Base-by-base conservation (phyloP, 2,113 vertebrate species). In the Hippoglossus stenolepis region DNA sequence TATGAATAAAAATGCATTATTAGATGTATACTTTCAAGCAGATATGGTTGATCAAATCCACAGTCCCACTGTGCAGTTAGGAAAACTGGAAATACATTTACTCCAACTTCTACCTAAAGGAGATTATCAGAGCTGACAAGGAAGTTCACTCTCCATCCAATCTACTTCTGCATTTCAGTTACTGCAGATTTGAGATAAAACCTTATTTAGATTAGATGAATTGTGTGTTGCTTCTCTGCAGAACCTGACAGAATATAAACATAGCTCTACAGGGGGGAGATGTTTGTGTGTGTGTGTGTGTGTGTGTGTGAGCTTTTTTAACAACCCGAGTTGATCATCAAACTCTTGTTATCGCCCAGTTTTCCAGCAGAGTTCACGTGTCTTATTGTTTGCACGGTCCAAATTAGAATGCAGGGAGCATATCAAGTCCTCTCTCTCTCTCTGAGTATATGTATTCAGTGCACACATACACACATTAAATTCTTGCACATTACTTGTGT, bases 211-310 rank as follows among this genome's bases (percentile, higher is more conserved):
- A 77, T 84, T 61, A 64, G 45, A 73, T 40, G 23, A 71, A 85
- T 77, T 71, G 40, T 70, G 60, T 59, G 65, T 72, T 64, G 69
- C 76, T 62, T 73, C 73, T 57, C 60, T 54, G 47, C 26, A 21
- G 76, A 79, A 79, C 71, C 77, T 79, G 79, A 78, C 65, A 80
- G 53, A 76, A 61, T 80, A 63, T 71, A 82, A 80, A 75, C 70
- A 80, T 6, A 26, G 60, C 43, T 69, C 61, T 75, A 17, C 15
- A 26, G 51, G 45, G 65, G 53, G 64, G 57, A 53, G 61, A 67
- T 38, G 35, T 38, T 2, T 38, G 18, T 63, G n/a, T 28, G 17
- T 12, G 20, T 40, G 10, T 35, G 23, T 53, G 3, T 38, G 13
- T 49, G n/a, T 56, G 40, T 15, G 45, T 64, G 68, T 63, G 5